These are phyloP conservation scores for Bombus vancouverensis DNA, from an alignment of 1,140 invertebrate genomes.

Conservation along the genomic window DNA sequence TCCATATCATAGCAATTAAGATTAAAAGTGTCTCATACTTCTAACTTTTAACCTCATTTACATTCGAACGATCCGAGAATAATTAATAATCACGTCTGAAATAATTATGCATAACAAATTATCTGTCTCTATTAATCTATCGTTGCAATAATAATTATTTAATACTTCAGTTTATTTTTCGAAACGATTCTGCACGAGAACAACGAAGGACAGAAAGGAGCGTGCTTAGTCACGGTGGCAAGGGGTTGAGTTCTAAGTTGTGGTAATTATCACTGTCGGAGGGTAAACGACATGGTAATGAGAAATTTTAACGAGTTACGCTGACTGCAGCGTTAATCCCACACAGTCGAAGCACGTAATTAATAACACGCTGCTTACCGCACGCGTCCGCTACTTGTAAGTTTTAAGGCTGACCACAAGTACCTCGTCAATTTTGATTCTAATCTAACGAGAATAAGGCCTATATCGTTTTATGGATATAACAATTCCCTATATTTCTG, in stretches of 20 bases:
- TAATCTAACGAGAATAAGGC: too few species aligned
- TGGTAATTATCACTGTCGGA: slow-evolving; percentile 42
- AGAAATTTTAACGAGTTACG: slow-evolving; percentile 57
- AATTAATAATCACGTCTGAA: too few species aligned
- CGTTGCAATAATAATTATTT: not conserved
- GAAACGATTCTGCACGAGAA: not conserved
- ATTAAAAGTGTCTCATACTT: not conserved
- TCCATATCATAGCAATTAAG: not conserved
- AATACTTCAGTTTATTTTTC: not conserved
- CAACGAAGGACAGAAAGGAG: slow-evolving; percentile 5
- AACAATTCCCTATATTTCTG: not conserved
- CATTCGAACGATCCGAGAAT: not conserved
- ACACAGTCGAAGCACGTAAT: slow-evolving; percentile 36
- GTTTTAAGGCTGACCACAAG: not conserved
- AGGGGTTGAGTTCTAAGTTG: slow-evolving; percentile 27
- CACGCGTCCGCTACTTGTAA: slow-evolving; percentile 14
- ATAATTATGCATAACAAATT: too few species aligned
- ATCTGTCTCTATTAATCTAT: not conserved
- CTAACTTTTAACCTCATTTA: not conserved
- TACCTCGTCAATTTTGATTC: not conserved
- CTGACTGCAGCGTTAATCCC: slow-evolving; percentile 29
- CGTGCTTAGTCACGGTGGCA: not conserved
- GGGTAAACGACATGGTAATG: slow-evolving; percentile 43
- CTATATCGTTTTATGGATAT: not conserved
- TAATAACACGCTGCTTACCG: slow-evolving; percentile 23